Conservation (phyloP, 2,888 invertebrate species). For the Acholoe squamosa region DNA sequence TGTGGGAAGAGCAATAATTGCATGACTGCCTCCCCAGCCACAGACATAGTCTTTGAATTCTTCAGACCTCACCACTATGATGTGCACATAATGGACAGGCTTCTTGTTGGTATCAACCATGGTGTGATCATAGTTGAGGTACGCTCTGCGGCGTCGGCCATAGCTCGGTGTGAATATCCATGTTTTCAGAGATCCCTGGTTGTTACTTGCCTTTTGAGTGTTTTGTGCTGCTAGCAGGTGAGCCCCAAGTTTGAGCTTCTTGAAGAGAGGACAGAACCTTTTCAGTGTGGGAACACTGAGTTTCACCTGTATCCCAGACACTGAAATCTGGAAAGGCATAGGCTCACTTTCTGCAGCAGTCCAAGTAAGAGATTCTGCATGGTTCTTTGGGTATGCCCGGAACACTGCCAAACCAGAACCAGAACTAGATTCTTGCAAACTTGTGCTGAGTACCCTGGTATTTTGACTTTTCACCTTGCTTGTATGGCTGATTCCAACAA, state of each 20-base stretch:
- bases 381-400: background rate
- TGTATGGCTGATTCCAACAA: background rate
- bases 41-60: background rate
- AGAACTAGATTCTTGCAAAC: too few species aligned
- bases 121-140: background rate
- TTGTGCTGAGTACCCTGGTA: background rate
- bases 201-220: too few species aligned
- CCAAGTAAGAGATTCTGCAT: background rate
- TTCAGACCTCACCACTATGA: background rate
- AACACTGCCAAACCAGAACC: background rate
- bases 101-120: background rate
- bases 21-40: slow-evolving; percentile 57
- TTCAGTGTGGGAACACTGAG: background rate
- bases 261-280: background rate
- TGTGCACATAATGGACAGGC: background rate
- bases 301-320: background rate
- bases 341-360: background rate
- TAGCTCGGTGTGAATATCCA: slow-evolving; percentile 10
- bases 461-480: background rate
- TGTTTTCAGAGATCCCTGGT: background rate
- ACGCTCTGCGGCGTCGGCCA: background rate
- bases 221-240: background rate
- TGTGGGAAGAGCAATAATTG: slow-evolving; percentile 27
- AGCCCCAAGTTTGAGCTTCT: background rate
- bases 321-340: background rate